Percentiles rank a stretch among this genome's conserved stretches.
phyloP scores from a whole-genome alignment of 2,113 vertebrate genomes.

The Apus apus region DNA sequence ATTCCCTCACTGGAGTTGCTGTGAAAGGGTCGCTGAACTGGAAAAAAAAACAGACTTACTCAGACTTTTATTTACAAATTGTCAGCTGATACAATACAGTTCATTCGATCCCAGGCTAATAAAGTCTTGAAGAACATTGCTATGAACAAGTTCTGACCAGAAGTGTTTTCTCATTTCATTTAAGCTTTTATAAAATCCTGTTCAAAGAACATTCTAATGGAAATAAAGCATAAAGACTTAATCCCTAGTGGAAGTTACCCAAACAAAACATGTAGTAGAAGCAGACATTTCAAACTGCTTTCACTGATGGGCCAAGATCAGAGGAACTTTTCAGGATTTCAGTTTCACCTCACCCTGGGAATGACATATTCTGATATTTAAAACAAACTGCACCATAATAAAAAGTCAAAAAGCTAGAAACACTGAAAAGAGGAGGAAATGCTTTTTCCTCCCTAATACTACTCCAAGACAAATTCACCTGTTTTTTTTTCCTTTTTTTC shows the following conservation, averaged over 20 bases:
- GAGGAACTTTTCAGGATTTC: slow-evolving; percentile 25
- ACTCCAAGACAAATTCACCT: neutral
- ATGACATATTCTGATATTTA: neutral
- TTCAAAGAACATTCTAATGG: slow-evolving; percentile 53
- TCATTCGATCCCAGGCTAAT: slow-evolving; percentile 22
- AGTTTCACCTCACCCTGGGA: slow-evolving; percentile 28
- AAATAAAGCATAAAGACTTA: slow-evolving; percentile 44
- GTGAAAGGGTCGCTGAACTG: neutral
- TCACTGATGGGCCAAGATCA: slow-evolving; percentile 30
- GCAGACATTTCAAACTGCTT: slow-evolving; percentile 29
- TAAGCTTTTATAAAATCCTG: slow-evolving; percentile 26
- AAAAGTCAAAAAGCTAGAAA: neutral
- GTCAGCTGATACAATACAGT: neutral
- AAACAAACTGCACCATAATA: neutral
- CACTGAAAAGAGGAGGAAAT: neutral
- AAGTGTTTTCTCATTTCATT: slow-evolving; percentile 38
- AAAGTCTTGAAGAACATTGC: slow-evolving; percentile 1
- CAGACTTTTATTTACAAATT: slow-evolving; percentile 6
- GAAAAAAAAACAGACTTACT: neutral
- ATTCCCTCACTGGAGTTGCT: neutral
- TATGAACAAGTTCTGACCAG: slow-evolving; percentile 9
- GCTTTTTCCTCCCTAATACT: neutral
- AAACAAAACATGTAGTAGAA: slow-evolving; percentile 51
- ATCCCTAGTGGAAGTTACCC: slow-evolving; percentile 45
- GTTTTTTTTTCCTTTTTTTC: neutral